Percentiles rank a stretch among this genome's conserved stretches.
Conservation (phyloP, 92 coral and sea anemone species). For the Porites divaricata region DNA sequence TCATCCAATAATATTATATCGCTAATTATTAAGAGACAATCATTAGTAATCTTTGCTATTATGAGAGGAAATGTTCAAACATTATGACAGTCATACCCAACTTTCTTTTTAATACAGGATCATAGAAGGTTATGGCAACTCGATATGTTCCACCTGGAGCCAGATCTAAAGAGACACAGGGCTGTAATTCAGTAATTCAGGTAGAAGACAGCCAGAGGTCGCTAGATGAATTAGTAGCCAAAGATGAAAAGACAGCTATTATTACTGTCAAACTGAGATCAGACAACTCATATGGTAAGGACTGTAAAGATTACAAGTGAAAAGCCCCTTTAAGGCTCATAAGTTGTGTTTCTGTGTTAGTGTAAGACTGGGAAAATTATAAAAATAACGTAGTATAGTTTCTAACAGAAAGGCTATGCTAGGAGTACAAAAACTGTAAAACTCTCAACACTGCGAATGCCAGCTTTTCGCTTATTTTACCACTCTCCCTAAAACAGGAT, state of each 20-base stretch:
- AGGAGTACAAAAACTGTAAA: no score
- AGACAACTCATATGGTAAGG: slow-evolving; percentile 12
- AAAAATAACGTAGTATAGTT: no score
- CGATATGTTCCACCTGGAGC: slow-evolving; percentile 74
- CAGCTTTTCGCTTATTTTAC: no score
- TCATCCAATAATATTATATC: no score
- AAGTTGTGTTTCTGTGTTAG: not conserved
- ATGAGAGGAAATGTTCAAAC: no score
- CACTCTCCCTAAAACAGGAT: no score
- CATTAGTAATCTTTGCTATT: no score
- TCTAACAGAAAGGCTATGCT: no score
- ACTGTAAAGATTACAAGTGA: no score
- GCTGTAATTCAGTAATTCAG: slow-evolving; percentile 2
- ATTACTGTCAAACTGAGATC: slow-evolving; percentile 65
- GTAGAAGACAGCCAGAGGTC: slow-evolving; percentile 44
- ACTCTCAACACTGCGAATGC: no score
- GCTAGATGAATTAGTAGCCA: slow-evolving; percentile 22
- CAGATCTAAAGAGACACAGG: slow-evolving; percentile 27
- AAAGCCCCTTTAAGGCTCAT: not conserved
- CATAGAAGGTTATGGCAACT: slow-evolving; percentile 23
- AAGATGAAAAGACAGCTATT: slow-evolving; percentile 20
- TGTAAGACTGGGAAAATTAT: not conserved
- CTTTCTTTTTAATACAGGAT: not conserved
- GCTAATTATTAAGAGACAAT: no score
- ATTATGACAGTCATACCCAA: not conserved